Percentiles rank a stretch among this genome's conserved stretches.
Evolutionary conservation across 2,113 vertebrate genomes (phyloP).

Genomic region (Phalacrocorax carbo): DNA sequence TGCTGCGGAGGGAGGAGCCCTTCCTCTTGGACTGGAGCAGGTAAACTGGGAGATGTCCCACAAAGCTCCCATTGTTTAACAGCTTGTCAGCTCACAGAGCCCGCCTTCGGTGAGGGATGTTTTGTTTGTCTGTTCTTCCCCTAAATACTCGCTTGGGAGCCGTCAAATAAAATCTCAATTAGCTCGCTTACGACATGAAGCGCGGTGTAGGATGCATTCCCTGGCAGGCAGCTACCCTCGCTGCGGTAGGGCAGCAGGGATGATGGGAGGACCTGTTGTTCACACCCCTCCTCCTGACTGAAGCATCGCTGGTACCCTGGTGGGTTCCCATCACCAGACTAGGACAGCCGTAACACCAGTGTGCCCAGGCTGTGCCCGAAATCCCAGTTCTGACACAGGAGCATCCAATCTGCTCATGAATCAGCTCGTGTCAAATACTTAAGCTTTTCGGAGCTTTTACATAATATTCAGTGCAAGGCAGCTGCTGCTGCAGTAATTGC

Average conservation of each 20-base stretch:
- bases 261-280: background rate
- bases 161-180: background rate
- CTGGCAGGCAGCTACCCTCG: background rate
- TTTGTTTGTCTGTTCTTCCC: background rate
- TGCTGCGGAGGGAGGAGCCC: background rate
- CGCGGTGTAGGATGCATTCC: background rate
- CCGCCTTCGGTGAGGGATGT: background rate
- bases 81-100: background rate
- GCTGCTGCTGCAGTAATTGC: background rate
- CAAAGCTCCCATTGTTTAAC: background rate
- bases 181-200: background rate
- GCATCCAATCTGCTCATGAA: fast-evolving
- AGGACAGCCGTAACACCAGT: background rate
- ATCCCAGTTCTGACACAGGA: background rate
- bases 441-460: background rate
- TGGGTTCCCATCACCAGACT: background rate
- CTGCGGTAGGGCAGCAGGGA: fast-evolving
- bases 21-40: constrained; percentile 20
- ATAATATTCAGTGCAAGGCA: background rate
- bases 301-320: background rate
- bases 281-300: fast-evolving
- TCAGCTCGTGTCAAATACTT: background rate
- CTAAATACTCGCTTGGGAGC: constrained; percentile 1
- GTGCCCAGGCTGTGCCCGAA: background rate
- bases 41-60: background rate